Conservation (phyloP, 1,140 invertebrate species). For the Helicorthomorpha holstii region DNA sequence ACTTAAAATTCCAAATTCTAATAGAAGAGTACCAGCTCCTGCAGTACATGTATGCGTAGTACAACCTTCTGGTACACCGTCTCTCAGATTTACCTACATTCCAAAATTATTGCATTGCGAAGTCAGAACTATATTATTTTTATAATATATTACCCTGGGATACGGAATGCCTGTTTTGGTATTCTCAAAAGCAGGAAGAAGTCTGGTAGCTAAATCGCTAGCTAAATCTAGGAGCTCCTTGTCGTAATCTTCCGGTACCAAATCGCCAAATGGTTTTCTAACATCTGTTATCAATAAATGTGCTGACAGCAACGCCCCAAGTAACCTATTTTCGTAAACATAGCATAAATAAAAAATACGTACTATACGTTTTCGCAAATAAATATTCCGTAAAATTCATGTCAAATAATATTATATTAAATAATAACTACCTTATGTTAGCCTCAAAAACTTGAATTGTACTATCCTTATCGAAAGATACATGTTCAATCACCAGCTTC, state of each 20-base stretch:
- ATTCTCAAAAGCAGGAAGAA: slow-evolving; percentile 43
- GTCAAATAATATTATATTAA: not conserved
- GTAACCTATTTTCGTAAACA: slow-evolving; percentile 27
- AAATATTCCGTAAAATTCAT: no score
- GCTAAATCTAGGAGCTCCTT: slow-evolving; percentile 41
- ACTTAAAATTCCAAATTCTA: slow-evolving; percentile 48
- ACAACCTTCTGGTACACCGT: slow-evolving; percentile 35
- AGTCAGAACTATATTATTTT: not conserved
- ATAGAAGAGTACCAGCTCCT: slow-evolving; percentile 41
- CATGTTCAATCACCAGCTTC: slow-evolving; percentile 37
- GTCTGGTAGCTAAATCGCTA: slow-evolving; percentile 37
- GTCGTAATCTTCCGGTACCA: slow-evolving; percentile 36
- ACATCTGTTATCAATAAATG: slow-evolving; percentile 46
- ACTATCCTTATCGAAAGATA: slow-evolving; percentile 43
- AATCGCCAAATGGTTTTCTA: slow-evolving; percentile 38
- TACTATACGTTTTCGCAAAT: no score
- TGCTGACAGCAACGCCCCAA: slow-evolving; percentile 45
- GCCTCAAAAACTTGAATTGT: slow-evolving; percentile 54
- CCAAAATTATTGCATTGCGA: not conserved
- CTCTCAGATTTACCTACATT: slow-evolving; percentile 34
- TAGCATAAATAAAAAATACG: no score
- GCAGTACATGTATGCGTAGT: slow-evolving; percentile 46
- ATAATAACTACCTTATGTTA: slow-evolving; percentile 36
- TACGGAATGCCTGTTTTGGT: slow-evolving; percentile 39
- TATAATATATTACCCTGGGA: slow-evolving; percentile 31